Evolutionary conservation across 2,797 vertebrate genomes (phyloP).

Genomic region (Scyliorhinus canicula): DNA sequence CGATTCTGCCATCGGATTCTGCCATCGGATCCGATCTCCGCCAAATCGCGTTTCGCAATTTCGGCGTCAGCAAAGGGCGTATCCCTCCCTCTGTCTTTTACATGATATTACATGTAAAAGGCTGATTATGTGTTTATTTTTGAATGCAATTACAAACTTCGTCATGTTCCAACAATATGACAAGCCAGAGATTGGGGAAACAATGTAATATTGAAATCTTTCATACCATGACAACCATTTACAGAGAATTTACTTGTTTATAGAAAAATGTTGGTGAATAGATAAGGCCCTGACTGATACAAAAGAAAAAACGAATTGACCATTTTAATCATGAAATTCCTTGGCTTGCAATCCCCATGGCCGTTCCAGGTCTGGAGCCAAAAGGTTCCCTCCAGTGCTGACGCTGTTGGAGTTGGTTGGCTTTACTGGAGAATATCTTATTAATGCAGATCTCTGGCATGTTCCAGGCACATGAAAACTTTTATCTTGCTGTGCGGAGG

Average conservation of each 20-base stretch:
- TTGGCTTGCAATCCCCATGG: neutral
- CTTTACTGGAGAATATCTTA: neutral
- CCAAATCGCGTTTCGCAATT: too few relatives aligned
- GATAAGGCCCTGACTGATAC: neutral
- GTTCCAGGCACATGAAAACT: neutral
- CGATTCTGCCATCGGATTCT: too few relatives aligned
- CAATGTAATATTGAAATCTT: neutral
- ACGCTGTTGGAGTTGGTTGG: neutral
- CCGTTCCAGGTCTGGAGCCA: neutral
- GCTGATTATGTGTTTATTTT: too few relatives aligned
- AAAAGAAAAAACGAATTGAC: neutral
- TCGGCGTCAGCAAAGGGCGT: too few relatives aligned
- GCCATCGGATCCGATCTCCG: too few relatives aligned
- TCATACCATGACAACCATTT: too few relatives aligned
- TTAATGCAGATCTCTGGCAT: neutral
- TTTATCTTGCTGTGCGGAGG: neutral
- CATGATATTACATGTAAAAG: too few relatives aligned
- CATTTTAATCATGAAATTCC: neutral
- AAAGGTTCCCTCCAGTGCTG: neutral
- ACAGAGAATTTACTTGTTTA: neutral
- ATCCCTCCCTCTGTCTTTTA: neutral
- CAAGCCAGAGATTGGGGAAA: neutral
- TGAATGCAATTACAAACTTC: neutral
- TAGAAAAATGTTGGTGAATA: neutral
- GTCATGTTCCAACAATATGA: neutral